Evolutionary conservation across 2,113 vertebrate genomes (phyloP).

Genomic region (Dipodomys stephensi): DNA sequence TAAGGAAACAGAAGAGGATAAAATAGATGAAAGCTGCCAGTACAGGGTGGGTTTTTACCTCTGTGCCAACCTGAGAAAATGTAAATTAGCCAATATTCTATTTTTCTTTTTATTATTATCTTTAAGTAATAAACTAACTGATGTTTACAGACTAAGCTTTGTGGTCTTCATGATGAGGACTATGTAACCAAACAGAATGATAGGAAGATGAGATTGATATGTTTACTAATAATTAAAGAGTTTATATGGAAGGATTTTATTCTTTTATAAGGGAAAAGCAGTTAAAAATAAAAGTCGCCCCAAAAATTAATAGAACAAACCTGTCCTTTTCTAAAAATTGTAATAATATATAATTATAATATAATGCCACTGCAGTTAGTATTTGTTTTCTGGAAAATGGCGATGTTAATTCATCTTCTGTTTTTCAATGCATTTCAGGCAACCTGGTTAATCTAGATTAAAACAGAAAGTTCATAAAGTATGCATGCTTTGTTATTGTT

Average conservation of each 20-base stretch:
- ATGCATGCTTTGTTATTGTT: constrained; percentile 3
- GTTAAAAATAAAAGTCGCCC: constrained; percentile 41
- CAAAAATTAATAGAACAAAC: constrained; percentile 32
- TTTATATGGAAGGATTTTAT: constrained; percentile 27
- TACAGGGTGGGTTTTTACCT: not conserved
- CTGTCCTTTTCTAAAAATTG: constrained; percentile 55
- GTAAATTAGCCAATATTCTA: not conserved
- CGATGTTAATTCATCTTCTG: not conserved
- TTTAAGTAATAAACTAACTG: no score
- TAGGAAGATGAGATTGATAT: constrained; percentile 23
- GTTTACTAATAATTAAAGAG: constrained; percentile 58
- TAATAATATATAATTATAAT: constrained; percentile 54
- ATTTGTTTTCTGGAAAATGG: constrained; percentile 42
- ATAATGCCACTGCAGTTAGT: constrained; percentile 45
- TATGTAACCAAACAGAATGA: constrained; percentile 35
- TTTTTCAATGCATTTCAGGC: constrained; percentile 25
- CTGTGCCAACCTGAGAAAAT: not conserved
- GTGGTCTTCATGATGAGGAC: not conserved
- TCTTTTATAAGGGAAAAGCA: constrained; percentile 4
- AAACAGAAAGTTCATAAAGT: constrained; percentile 49
- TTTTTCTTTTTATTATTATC: no score
- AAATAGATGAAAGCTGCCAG: not conserved
- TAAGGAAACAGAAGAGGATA: not conserved
- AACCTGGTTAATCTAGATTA: constrained; percentile 50
- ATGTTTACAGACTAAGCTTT: not conserved